Evolutionary conservation across 2,113 vertebrate genomes (phyloP), one percentile per base, ranked within the genome.

Genomic region (Thymallus thymallus): DNA sequence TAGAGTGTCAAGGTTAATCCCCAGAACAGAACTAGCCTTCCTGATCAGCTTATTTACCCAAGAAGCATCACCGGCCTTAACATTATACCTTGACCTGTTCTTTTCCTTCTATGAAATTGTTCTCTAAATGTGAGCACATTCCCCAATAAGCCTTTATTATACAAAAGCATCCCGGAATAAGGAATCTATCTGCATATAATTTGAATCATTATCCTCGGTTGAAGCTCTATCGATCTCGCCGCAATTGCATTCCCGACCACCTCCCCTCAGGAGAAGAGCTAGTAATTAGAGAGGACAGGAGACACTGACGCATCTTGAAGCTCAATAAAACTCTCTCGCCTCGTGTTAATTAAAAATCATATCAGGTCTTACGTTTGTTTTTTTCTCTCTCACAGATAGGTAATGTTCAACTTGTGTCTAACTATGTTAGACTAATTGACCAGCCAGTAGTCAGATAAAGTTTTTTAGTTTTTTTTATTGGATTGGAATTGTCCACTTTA

Each of bases 211-310:
- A 55, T 75, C 32, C 30, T 69, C 56, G 26, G 66, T 18, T 51
- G 48, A 67, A 69, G 55, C 48, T 1, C 51, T 68, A 68, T 64
- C 26, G 68, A 70, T 76, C 13, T 69, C 18, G 18, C 23, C 20
- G 29, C 62, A 76, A 76, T 76, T 70, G 32, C 68, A 55, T 26
- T 76, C 60, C 35, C 29, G 20, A 30, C 45, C 24, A 12, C 23
- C 45, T 48, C 68, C 32, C 68, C 68, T 70, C 56, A 76, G 74
- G 68, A 70, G 45, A 24, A 62, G 45, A 56, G 22, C 23, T 18
- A 9, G 60, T 60, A 76, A 70, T 76, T 76, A 70, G 26, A 68
- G 22, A 55, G n/a, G 74, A 70, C 68, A 70, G 60, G 58, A 70
- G 74, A 76, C 41, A 35, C 68, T 23, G 60, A 46, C 20, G 61